A percentile compares a stretch with the other conserved stretches of the same genome.
Conservation (phyloP, 2,113 vertebrate genomes). For the Cynoglossus semilaevis region DNA sequence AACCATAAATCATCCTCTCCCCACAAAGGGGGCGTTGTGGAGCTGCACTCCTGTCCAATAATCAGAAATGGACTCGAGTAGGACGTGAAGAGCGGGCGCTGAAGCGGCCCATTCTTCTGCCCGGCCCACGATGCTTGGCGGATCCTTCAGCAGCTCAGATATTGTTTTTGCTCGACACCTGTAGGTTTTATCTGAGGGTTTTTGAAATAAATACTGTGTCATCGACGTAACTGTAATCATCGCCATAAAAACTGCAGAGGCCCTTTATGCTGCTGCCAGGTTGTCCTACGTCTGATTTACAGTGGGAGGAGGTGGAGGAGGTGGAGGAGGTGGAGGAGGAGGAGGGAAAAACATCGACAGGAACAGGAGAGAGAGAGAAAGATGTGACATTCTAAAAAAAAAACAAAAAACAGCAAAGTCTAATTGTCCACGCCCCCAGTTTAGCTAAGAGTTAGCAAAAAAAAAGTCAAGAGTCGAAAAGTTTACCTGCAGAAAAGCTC, state of each 20-base stretch:
- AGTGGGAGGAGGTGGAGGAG: conserved; percentile 38
- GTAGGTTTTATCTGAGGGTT: conserved; percentile 68
- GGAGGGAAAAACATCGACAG: conserved; percentile 7
- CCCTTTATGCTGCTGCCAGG: conserved; percentile 74
- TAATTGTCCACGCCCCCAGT: no score
- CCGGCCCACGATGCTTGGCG: conserved; percentile 43
- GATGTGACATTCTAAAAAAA: no score
- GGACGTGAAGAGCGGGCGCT: conserved; percentile 51
- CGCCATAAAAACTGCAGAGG: conserved; percentile 68
- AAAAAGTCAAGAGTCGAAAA: no score
- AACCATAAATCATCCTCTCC: conserved; percentile 64
- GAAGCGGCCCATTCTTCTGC: conserved; percentile 69
- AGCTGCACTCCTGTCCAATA: conserved; percentile 65
- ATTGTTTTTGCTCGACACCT: conserved; percentile 77
- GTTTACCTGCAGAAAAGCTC: no score
- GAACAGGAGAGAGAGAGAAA: no score
- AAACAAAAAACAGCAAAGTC: no score
- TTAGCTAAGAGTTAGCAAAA: no score
- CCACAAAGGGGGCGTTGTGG: conserved; percentile 71
- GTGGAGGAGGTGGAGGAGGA: conserved; percentile 29
- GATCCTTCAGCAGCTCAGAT: conserved; percentile 75
- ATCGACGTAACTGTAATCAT: conserved; percentile 78
- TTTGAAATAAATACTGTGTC: conserved; percentile 76
- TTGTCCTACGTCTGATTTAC: conserved; percentile 74
- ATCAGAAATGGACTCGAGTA: conserved; percentile 67